Base-by-base conservation (phyloP, 2,888 invertebrate species). In the Pandemis corylana region DNA sequence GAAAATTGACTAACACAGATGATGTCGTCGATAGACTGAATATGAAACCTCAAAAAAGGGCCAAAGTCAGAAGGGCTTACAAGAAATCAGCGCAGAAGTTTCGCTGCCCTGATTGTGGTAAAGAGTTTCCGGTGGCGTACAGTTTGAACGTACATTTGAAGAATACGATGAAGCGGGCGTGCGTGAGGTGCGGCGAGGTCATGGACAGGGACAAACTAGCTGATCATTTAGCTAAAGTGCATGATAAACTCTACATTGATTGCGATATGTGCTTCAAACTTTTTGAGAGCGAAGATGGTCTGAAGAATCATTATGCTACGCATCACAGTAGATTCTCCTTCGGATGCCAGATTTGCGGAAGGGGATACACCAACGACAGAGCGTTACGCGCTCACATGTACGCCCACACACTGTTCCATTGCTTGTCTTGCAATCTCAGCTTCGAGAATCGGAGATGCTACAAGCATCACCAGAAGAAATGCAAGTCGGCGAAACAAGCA, bases 371-470 rank as follows among this genome's bases (percentile, higher is more conserved):
- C 0, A 91, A 80, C 70, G 85, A 87, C 7, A 81, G 92, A 65
- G 90, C 88, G 0, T 70, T 94, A 0, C 78, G 86, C 49, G 87
- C 92, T 0, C 94, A 94, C 68, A 78, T 79, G 73, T 89, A 88
- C 72, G 78, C 86, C 0, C 94, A 93, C 76, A 85, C 87, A 0
- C 76, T 92, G 0, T 90, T 91, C 77, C 82, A 86, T 62, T 94
- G 94, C 75, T 66, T 77, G 0, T 79, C 82, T 0, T 93, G 93
- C 78, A 87, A 84, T 0, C 68, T 69, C 2, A 87, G 83, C 72
- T 93, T 87, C 72, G 90, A 93, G 4, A 93, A 90, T 67, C 82
- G 86, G 0, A 87, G 89, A 71, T 94, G 94, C 65, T 88, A 80
- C 61, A 85, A 84, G 15, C 80, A 92, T 72, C 93, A 93, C 73